Conservation (phyloP, 1,140 invertebrate species). For the Cyrtorhinus lividipennis region DNA sequence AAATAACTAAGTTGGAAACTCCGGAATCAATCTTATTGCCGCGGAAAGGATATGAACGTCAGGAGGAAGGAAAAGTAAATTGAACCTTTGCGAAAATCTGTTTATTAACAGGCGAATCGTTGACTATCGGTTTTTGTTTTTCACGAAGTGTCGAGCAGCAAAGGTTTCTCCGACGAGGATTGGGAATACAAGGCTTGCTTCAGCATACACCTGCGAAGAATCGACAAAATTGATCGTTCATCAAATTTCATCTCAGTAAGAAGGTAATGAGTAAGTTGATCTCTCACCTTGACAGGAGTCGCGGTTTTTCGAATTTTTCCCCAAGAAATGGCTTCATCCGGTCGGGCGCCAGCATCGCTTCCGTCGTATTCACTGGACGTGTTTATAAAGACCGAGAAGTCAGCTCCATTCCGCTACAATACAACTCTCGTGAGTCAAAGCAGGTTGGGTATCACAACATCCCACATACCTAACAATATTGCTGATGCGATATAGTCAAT, state of each 20-base stretch:
- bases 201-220: constrained; percentile 74
- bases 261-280: too few species aligned
- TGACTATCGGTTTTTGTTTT: too few species aligned
- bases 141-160: constrained; percentile 31
- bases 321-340: constrained; percentile 98
- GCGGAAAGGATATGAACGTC: too few species aligned
- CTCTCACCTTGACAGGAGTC: constrained; percentile 73
- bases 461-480: too few species aligned
- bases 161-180: constrained; percentile 93
- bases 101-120: too few species aligned
- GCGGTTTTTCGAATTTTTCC: constrained; percentile 88
- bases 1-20: too few species aligned
- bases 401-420: constrained; percentile 83
- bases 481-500: too few species aligned
- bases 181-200: constrained; percentile 91
- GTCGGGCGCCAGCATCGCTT: constrained; percentile 91
- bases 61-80: too few species aligned
- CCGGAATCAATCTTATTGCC: too few species aligned
- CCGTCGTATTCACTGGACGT: constrained; percentile 98
- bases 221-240: too few species aligned
- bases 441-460: constrained; percentile 4
- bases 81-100: too few species aligned
- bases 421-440: constrained; percentile 28
- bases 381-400: constrained; percentile 92
- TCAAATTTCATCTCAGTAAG: too few species aligned